A percentile compares a stretch with the other conserved stretches of the same genome.
phyloP scores from a whole-genome alignment of 2,888 invertebrate species.

The Neoaliturus tenellus region DNA sequence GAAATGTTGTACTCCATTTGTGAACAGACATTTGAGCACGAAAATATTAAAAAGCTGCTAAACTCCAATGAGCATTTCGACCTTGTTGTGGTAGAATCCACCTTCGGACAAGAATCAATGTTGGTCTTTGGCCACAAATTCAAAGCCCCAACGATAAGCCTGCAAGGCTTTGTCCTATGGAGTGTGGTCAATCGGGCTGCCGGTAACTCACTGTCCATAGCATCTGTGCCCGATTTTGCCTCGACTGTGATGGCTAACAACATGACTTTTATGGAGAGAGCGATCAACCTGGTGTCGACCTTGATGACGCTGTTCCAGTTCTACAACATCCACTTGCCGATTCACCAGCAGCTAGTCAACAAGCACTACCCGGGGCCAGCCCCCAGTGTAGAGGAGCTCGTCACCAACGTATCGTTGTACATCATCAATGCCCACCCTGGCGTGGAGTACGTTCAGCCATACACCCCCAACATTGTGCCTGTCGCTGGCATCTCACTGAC shows the following conservation, averaged over 20 bases:
- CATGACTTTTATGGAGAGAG: constrained; percentile 27
- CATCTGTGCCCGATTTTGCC: not conserved
- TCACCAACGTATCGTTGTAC: constrained; percentile 1
- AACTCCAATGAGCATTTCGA: constrained; percentile 40
- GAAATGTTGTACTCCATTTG: not conserved
- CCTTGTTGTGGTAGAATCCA: constrained; percentile 7
- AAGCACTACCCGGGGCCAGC: not conserved
- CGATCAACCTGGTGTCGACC: not conserved
- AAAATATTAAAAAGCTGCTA: constrained; percentile 10
- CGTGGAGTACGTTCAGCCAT: not conserved
- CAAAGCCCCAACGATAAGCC: not conserved
- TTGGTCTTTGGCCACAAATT: constrained; percentile 40
- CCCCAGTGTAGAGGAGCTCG: not conserved
- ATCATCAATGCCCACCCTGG: constrained; percentile 11
- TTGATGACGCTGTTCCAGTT: not conserved
- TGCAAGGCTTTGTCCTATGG: not conserved
- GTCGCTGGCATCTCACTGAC: constrained; percentile 1
- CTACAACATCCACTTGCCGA: constrained; percentile 11
- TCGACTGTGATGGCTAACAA: not conserved
- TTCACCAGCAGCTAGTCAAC: constrained; percentile 6
- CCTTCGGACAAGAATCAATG: constrained; percentile 15
- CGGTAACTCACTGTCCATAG: constrained; percentile 11
- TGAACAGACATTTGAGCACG: constrained; percentile 9
- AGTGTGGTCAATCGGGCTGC: not conserved
- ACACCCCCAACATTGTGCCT: constrained; percentile 45